Conservation (phyloP, 2,113 vertebrate genomes). For the Thymallus thymallus region DNA sequence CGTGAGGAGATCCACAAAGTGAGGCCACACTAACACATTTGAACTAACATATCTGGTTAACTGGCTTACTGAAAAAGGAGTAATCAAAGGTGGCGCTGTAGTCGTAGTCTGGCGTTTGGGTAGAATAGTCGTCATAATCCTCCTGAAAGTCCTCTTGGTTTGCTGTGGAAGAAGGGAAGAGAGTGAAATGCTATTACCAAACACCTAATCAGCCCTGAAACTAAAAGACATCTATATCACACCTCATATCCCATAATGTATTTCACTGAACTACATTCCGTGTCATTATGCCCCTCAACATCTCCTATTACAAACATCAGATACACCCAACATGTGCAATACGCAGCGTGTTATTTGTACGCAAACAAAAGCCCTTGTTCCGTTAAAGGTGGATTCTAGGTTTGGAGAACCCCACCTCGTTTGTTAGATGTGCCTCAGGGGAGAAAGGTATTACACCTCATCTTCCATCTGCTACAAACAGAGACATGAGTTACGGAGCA, state of each 20-base stretch:
- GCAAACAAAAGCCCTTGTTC: not conserved
- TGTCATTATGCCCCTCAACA: conserved; percentile 1
- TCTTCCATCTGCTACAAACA: not conserved
- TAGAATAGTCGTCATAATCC: not conserved
- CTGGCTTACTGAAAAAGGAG: conserved; percentile 9
- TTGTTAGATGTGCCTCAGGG: conserved; percentile 6
- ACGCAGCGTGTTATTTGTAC: not conserved
- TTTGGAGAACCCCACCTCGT: not conserved
- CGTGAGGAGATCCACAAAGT: not conserved
- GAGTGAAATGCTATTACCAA: not conserved
- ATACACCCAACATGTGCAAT: not conserved
- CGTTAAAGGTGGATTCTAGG: not conserved
- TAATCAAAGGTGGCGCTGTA: conserved; percentile 16
- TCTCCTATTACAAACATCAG: not conserved
- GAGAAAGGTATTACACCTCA: not conserved
- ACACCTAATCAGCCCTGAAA: not conserved
- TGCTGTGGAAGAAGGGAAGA: conserved; percentile 9
- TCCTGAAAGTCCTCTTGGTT: not conserved
- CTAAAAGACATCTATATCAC: conserved; percentile 1
- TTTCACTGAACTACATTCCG: not conserved
- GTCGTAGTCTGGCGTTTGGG: conserved; percentile 26
- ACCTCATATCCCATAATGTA: not conserved
- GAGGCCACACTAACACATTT: not conserved
- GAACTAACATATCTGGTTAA: not conserved
- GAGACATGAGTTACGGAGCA: conserved; percentile 2